Evolutionary conservation across 2,113 vertebrate genomes (phyloP), one percentile per base, ranked within the genome.

Genomic region (Propithecus coquereli): DNA sequence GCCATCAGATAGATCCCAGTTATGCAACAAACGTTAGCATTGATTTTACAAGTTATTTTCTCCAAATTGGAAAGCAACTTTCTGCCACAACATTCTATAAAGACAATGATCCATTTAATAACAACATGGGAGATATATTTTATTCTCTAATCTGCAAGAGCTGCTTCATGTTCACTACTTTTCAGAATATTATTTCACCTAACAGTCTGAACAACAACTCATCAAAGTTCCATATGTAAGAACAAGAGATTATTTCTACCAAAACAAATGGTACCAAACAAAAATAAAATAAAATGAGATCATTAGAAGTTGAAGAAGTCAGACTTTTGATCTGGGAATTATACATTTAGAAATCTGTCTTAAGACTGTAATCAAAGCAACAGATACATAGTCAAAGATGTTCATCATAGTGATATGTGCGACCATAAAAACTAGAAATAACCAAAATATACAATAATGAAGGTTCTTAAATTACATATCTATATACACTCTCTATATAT

Each of bases 401-500:
- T 37, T 86, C 32, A 86, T 82, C 68, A 74, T 2, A 8, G n/a
- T 66, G 47, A 94, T 74, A 82, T 74, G 93, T 81, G 65, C 45
- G 27, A 63, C 50, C 76, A 47, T 40, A 14, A 77, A 71, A 91
- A 79, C 59, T 68, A 8, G 47, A 94, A 90, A 98, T 79, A 63
- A 87, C 25, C 57, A 88, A 93, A 91, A 91, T 89, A 91, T 52
- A 40, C 66, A 89, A 65, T 50, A 93, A 81, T 37, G 16, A 92
- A 17, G 27, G 47, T 76, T 27, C 45, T 76, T 76, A 20, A 10
- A 68, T 34, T n/a, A 45, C 23, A 71, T 14, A 43, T 37, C 40
- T 32, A 13, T 6, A 12, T 45, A 18, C 7, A 37, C 11, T 63
- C 2, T 61, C 43, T 32, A 27, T 8, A 61, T 14, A 68, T 5